phyloP scores from a whole-genome alignment of 2,888 invertebrate genomes.

The Athalia rosae region DNA sequence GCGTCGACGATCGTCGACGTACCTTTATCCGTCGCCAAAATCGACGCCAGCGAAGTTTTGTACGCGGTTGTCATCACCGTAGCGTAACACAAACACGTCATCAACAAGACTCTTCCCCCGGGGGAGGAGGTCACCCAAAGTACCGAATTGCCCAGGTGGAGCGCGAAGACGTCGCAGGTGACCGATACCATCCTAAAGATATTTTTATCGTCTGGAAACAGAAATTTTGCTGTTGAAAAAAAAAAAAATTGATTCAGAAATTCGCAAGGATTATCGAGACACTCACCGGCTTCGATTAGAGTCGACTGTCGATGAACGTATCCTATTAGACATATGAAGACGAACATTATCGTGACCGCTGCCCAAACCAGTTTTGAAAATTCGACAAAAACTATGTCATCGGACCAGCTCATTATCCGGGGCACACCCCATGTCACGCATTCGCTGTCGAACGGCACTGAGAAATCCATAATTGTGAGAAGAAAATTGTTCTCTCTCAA shows the following conservation, averaged over 20 bases:
- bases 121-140: not conserved
- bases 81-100: constrained; percentile 6
- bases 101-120: not conserved
- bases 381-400: constrained; percentile 7
- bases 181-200: not conserved
- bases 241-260: not conserved
- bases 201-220: not conserved
- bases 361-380: constrained; percentile 16
- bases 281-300: not conserved
- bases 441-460: constrained; percentile 14
- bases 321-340: constrained; percentile 1
- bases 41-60: constrained; percentile 24
- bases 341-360: not conserved
- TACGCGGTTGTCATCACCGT: constrained; percentile 31
- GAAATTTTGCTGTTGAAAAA: not conserved
- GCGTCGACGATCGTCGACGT: constrained; percentile 2
- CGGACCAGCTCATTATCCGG: not conserved
- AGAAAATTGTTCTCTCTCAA: constrained; percentile 2
- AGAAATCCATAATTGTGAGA: not conserved
- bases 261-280: not conserved
- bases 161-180: constrained; percentile 4
- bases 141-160: constrained; percentile 22
- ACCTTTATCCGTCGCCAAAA: not conserved
- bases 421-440: constrained; percentile 34
- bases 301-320: constrained; percentile 1